Conservation (phyloP, 2,888 invertebrate genomes). For the Hyposoter dolosus region DNA sequence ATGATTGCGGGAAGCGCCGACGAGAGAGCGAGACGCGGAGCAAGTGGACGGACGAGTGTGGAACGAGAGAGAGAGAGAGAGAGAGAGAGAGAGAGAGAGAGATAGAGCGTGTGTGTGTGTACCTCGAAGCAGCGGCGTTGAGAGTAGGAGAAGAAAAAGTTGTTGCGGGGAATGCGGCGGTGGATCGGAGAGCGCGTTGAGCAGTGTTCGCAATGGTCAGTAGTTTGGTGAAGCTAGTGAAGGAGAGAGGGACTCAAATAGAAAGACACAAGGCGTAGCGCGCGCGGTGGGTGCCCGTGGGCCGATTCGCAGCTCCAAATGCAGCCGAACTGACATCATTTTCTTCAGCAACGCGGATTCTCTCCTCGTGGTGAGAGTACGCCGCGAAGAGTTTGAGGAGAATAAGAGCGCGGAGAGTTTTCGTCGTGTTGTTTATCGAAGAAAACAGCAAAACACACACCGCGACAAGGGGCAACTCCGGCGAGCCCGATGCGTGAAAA, state of each 20-base stretch:
- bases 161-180: constrained; percentile 16
- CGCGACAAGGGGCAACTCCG: too few relatives aligned
- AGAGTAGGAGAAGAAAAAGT: constrained; percentile 30
- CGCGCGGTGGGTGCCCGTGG: constrained; percentile 50
- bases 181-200: constrained; percentile 20
- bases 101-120: not conserved
- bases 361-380: constrained; percentile 1
- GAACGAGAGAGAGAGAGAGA: constrained; percentile 9
- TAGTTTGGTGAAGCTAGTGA: constrained; percentile 51
- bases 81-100: constrained; percentile 27
- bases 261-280: constrained; percentile 20
- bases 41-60: not conserved
- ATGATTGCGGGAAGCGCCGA: not conserved
- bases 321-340: not conserved
- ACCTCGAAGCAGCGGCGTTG: not conserved
- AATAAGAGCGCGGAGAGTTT: not conserved
- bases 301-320: constrained; percentile 11
- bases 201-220: constrained; percentile 56
- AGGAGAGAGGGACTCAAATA: constrained; percentile 32
- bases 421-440: not conserved
- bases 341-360: not conserved
- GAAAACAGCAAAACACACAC: not conserved
- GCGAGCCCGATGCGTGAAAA: not conserved
- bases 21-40: constrained; percentile 22
- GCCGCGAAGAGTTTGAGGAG: not conserved